Conservation (phyloP, 2,888 invertebrate species). For the Philonicus albiceps region DNA sequence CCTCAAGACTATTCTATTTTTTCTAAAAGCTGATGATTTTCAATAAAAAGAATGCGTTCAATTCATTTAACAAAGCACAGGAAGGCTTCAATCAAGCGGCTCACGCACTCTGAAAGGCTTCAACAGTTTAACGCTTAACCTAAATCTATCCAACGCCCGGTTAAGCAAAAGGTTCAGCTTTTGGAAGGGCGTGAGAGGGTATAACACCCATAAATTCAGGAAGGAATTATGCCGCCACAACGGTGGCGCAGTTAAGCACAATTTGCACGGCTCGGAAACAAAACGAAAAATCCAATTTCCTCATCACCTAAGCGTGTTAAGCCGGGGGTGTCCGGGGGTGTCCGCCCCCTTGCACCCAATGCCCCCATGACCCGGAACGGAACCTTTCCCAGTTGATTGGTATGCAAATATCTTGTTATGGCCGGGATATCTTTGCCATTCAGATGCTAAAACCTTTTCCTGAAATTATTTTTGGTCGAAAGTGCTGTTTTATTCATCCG, state of each 20-base stretch:
- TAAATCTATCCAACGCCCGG: background rate
- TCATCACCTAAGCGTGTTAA: background rate
- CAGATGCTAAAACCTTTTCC: slow-evolving; percentile 30
- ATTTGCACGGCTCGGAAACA: background rate
- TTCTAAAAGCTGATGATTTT: background rate
- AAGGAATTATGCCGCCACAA: background rate
- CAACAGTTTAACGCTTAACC: background rate
- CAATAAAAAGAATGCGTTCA: background rate
- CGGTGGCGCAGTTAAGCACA: background rate
- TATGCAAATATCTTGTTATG: slow-evolving; percentile 33
- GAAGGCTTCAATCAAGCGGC: background rate
- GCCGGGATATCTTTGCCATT: slow-evolving; percentile 9
- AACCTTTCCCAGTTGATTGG: slow-evolving; percentile 32
- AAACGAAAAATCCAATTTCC: slow-evolving; percentile 23
- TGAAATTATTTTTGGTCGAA: slow-evolving; percentile 34
- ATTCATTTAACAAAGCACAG: background rate
- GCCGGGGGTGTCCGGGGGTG: background rate
- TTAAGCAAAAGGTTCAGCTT: background rate
- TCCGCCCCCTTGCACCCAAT: background rate
- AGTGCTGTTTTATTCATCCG: slow-evolving; percentile 40
- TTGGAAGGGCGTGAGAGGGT: background rate
- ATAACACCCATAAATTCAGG: background rate
- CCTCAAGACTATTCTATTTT: background rate
- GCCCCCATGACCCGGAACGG: background rate
- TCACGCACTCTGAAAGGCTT: background rate